Base-by-base conservation (phyloP, 2,888 invertebrate species). In the Asteroscopus sphinx region DNA sequence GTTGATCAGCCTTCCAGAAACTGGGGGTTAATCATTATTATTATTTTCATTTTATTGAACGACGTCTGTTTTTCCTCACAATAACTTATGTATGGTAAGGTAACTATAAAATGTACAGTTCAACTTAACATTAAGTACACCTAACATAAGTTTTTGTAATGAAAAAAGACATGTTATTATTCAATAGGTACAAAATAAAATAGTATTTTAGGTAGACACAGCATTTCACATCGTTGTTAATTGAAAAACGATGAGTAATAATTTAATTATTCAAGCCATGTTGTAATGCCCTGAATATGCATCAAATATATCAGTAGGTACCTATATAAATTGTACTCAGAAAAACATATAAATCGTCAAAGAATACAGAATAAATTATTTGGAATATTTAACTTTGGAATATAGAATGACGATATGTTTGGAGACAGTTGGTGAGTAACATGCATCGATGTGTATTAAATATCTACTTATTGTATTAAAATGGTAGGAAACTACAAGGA, bases 231-330 rank as follows among this genome's bases (percentile, higher is more conserved):
- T 3, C 12, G 15, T 39, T 33, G 41, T 51, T 16, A 2, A 51
- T 42, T 51, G 36, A 36, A 65, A 56, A 54, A 6, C 44, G 54
- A 58, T 69, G 63, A 65, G 46, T 65, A 71, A 71, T 45, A 46
- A 49, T n/a, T n/a, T 35, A 55, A 57, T 54, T 58, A 70, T 66
- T 66, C 57, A 53, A 63, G 42, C 45, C 51, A 58, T 60, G 51
- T 60, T 41, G 71, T 66, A 56, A 62, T 47, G 16, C 41, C 35
- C 46, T 67, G 62, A 58, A 71, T 66, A 62, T 57, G 21, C 6
- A 21, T 21, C 6, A 21, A 6, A 16, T 46, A 53, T 60, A 17
- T 33, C 25, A 44, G 30, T 30, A 15, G 13, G 1, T 25, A 46
- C 36, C 12, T 45, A n/a, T n/a, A n/a, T n/a, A n/a, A 45, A 33